Evolutionary conservation across 2,797 vertebrate genomes (phyloP), one percentile per base, ranked within the genome.

Genomic region (Otolemur crassicaudatus): DNA sequence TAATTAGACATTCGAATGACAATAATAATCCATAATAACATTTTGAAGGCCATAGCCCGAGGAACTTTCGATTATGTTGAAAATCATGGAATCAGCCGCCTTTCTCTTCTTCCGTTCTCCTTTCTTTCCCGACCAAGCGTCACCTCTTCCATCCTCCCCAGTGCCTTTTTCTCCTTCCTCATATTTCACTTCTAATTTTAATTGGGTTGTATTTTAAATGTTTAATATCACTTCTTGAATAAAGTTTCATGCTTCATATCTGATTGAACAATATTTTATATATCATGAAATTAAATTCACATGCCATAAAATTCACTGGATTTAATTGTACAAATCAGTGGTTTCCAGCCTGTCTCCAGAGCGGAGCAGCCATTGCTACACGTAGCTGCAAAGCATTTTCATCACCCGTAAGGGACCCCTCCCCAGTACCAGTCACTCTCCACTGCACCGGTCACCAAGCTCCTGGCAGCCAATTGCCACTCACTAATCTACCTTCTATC

Each of bases 111-210:
- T 75, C 67, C 19, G 37, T 56, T 76, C 46, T 95, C 58, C 56
- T 67, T 82, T 94, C 73, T 90, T 90, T 72, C 37, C 81, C 23
- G 13, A 53, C 7, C 16, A 82, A 37, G 5, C 27, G 9, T 94
- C 84, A 87, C 80, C 40, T 83, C 53, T 75, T 60, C 22, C 3
- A 37, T 37, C 61, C 76, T 53, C 34, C 22, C 19, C 17, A 31
- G 31, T 70, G 19, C 60, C 29, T 75, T 92, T 83, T 94, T 40
- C 9, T 92, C 37, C 16, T 43, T 53, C 5, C 43, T 6, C 49
- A 73, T n/a, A 49, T 10, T 94, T 96, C 58, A 90, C 16, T 94
- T 95, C 27, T 58, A 29, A 93, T 69, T 75, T 10, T 75, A 95
- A 90, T 37, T 92, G 29, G 6, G 25, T 88, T 93, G 63, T 69